Conservation (phyloP, 1,140 invertebrate species). For the Platyura marginata region DNA sequence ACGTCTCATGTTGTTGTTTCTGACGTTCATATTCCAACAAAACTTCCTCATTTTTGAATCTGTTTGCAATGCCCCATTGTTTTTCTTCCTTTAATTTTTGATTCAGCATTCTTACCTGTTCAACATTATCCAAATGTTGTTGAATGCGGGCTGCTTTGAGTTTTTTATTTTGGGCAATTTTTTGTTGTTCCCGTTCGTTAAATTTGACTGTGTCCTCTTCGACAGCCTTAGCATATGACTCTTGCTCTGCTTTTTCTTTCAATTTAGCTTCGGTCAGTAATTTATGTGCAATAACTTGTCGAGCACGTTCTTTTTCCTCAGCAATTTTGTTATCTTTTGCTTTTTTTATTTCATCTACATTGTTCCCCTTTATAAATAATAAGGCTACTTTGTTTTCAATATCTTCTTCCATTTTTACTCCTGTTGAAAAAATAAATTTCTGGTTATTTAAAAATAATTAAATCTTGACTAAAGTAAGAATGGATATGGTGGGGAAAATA, state of each 20-base stretch:
- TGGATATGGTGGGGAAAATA: no score
- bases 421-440: not conserved
- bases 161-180: slow-evolving; percentile 12
- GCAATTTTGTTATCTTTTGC: no score
- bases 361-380: not conserved
- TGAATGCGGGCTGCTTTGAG: slow-evolving; percentile 10
- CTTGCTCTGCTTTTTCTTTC: slow-evolving; percentile 11
- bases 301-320: no score
- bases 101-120: slow-evolving; percentile 5
- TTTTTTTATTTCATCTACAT: not conserved
- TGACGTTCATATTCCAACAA: slow-evolving; percentile 21
- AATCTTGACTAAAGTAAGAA: no score
- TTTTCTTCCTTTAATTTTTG: slow-evolving; percentile 9
- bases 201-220: slow-evolving; percentile 14
- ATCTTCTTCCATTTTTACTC: not conserved
- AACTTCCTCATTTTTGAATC: slow-evolving; percentile 15
- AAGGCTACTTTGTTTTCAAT: not conserved
- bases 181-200: slow-evolving; percentile 18
- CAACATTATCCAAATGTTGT: slow-evolving; percentile 5
- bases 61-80: slow-evolving; percentile 14
- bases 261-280: slow-evolving; percentile 4
- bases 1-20: slow-evolving; percentile 12
- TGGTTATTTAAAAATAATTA: not conserved
- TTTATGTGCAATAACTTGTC: no score
- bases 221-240: slow-evolving; percentile 19